Base-by-base conservation (phyloP, 2,888 invertebrate species). In the Drosophila meridionalis region DNA sequence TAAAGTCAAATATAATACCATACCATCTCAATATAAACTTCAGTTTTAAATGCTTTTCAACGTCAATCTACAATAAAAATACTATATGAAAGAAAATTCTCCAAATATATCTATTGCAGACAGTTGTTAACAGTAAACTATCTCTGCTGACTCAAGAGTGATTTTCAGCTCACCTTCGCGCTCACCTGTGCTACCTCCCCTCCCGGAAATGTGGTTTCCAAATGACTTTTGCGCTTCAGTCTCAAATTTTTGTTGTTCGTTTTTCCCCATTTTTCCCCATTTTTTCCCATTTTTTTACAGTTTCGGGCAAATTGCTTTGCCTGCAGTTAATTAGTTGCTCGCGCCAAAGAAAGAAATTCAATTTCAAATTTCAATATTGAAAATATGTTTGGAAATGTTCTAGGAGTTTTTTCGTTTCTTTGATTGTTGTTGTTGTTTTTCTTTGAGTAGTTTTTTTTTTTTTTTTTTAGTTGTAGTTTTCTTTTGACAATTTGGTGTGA, bases 401-500 rank as follows among this genome's bases (percentile, higher is more conserved):
- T 43, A 20, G 32, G 48, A 63, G 56, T 57, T 50, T 28, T 57
- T 68, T 14, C 6, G 6, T 42, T n/a, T 40, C 20, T 43, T 43
- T 58, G 34, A 4, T 14, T 20, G 12, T 28, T 36, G 1, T 48
- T 48, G 30, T 38, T 32, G 12, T 30, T 59, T 30, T 70, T 74
- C 56, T 53, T 47, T 40, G 12, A 14, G 47, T 12, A 1, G 11
- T 12, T 47, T 3, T 14, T 47, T 7, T 47, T 47, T 47, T 47
- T 43, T 47, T 3, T 14, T 47, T 7, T 47, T 47, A 28, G 28
- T 43, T 65, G 45, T 60, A 58, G 56, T 70, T 52, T 43, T 55
- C 53, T 40, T 66, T 43, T 74, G 80, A 75, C 73, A 86, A 86
- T 64, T 81, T 56, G 48, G n/a, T 64, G 56, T 59, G 83, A 75